Evolutionary conservation across 2,797 vertebrate species (phyloP).

Genomic region (Botia almorhae): DNA sequence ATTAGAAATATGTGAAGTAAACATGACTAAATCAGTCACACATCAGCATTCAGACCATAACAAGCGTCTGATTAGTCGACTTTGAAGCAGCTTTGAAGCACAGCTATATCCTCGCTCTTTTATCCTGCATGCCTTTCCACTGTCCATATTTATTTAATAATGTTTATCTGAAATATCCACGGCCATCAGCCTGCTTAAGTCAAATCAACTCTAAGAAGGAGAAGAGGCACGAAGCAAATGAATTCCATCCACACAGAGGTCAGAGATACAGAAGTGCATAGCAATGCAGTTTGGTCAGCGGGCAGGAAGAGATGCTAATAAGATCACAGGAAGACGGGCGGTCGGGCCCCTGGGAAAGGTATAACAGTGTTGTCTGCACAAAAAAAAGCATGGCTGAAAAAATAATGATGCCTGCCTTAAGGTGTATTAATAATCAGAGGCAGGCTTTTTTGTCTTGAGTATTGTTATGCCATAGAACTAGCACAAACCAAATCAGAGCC

Average conservation of each 20-base stretch:
- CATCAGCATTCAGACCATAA: conserved; percentile 12
- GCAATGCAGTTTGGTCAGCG: conserved; percentile 90
- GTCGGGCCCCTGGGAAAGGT: conserved; percentile 85
- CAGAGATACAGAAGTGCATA: conserved; percentile 92
- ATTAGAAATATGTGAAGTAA: conserved; percentile 3
- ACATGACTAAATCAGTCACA: background rate
- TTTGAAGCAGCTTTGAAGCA: conserved; percentile 43
- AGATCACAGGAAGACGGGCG: conserved; percentile 90
- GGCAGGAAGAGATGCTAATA: conserved; percentile 90
- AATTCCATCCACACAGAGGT: conserved; percentile 90
- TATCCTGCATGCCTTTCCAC: conserved; percentile 59
- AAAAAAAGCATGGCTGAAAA: conserved; percentile 90
- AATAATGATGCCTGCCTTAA: conserved; percentile 89
- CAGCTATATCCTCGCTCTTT: conserved; percentile 42
- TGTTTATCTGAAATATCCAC: conserved; percentile 78
- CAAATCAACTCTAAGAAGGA: conserved; percentile 72
- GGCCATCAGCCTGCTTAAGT: conserved; percentile 65
- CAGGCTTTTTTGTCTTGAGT: conserved; percentile 76
- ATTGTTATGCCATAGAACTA: conserved; percentile 75
- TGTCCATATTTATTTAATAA: conserved; percentile 74
- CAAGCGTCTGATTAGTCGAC: conserved; percentile 45
- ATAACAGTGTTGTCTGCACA: conserved; percentile 88
- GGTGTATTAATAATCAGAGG: conserved; percentile 92
- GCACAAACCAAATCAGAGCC: conserved; percentile 67
- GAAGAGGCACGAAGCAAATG: conserved; percentile 79